A percentile compares a stretch with the other conserved stretches of the same genome.
Conservation (phyloP, 2,797 vertebrate species). For the Chaetophractus vellerosus region DNA sequence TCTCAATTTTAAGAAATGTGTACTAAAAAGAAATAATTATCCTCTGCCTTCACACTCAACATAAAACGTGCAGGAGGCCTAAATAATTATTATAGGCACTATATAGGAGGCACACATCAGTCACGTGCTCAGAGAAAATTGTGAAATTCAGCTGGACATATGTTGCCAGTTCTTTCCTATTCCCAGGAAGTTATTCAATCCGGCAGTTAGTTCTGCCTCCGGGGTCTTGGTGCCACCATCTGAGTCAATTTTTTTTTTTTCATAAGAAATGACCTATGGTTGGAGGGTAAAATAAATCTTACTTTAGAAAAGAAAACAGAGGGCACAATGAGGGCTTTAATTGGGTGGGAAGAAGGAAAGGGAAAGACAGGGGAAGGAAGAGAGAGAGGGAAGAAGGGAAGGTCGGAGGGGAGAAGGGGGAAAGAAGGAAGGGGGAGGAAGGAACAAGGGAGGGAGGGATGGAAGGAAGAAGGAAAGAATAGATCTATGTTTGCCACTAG, state of each 20-base stretch:
- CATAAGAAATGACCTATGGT: neutral
- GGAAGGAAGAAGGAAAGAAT: no score
- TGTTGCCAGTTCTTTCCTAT: neutral
- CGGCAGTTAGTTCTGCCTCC: neutral
- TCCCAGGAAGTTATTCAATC: neutral
- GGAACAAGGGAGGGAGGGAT: no score
- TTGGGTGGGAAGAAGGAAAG: no score
- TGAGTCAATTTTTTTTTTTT: neutral
- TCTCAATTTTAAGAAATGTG: neutral
- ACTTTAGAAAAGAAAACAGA: no score
- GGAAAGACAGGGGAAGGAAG: no score
- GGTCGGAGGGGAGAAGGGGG: no score
- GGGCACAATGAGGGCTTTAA: no score
- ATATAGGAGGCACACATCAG: fast-evolving
- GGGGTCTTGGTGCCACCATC: neutral
- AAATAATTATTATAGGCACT: neutral
- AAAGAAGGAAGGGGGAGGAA: no score
- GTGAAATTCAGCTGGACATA: neutral
- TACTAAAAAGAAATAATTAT: neutral
- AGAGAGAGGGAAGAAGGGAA: no score
- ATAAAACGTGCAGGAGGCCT: fast-evolving
- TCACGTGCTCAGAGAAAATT: neutral
- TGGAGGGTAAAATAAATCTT: no score
- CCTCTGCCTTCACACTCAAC: neutral
- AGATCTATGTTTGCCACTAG: neutral